A percentile compares a stretch with the other conserved stretches of the same genome.
phyloP scores from a whole-genome alignment of 2,113 vertebrate genomes.

The Dipodomys stephensi region DNA sequence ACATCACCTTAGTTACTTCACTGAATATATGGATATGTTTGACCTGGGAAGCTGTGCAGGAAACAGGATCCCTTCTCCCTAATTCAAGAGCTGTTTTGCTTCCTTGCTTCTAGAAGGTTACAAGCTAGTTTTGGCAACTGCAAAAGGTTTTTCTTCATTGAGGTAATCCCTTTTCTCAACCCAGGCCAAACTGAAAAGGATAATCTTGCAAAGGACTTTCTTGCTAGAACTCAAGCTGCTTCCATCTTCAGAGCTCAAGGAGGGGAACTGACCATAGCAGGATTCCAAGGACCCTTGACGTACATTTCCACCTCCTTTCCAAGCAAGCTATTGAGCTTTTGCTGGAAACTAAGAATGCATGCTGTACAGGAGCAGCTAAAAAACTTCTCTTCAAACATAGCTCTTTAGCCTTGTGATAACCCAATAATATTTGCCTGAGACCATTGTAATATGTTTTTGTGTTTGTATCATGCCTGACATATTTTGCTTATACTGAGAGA shows the following conservation, averaged over 20 bases:
- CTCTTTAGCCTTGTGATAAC: neutral
- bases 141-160: neutral
- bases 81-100: neutral
- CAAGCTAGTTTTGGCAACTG: neutral
- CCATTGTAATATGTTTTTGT: neutral
- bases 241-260: neutral
- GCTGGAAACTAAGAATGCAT: neutral
- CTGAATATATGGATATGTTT: neutral
- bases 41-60: neutral
- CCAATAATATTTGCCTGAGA: neutral
- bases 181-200: neutral
- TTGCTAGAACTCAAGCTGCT: neutral
- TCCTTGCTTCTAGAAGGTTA: neutral
- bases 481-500: neutral
- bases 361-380: neutral
- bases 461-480: neutral
- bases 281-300: neutral
- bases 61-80: neutral
- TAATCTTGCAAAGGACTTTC: neutral
- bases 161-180: neutral
- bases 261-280: neutral
- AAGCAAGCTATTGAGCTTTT: neutral
- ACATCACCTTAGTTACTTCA: neutral
- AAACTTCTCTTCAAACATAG: constrained; percentile 4
- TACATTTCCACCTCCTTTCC: neutral